Evolutionary conservation across 2,113 vertebrate species (phyloP), one percentile per base, ranked within the genome.

Genomic region (Sphaerodactylus townsendi): DNA sequence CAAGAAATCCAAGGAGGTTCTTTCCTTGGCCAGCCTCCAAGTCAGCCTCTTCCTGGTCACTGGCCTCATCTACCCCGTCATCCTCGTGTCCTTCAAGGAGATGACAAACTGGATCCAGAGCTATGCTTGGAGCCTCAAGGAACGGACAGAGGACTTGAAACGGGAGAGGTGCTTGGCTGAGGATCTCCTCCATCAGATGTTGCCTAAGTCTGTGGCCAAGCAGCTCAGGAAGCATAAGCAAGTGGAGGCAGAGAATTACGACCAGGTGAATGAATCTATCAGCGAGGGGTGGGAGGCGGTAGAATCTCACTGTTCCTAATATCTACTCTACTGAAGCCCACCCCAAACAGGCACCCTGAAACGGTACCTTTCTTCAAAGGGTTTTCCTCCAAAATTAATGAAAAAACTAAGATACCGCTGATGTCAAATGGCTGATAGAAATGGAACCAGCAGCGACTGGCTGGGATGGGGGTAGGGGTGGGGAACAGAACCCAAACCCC

Each of bases 151-250:
- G 74, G 97, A 96, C 56, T 93, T 98, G 79, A 97, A 95, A 81
- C 94, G 79, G 62, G 96, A 98, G 92, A 93, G 97, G 77, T 89
- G 33, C 9, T 84, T 98, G 10, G 97, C 97, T 0, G 97, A 98
- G 88, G 96, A 98, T 59, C 97, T 98, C 65, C 90, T 98, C 62
- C 97, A 98, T 88, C 97, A 98, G 90, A 98, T 98, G 98, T 48
- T 98, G 86, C 98, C 98, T 23, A 98, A 97, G 83, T 96, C 97
- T 2, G 98, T 98, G 10, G 98, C 96, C 89, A 97, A 95, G 86
- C 97, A 98, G 92, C 95, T 98, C 0, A 94, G 97, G 15, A 96
- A 95, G 82, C 74, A 84, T 3, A 96, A 96, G 68, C 96, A 97
- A 0, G 97, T 98, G 0, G 95, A 98, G 90, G 98, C 98, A 2